phyloP scores from a whole-genome alignment of 2,888 invertebrate genomes.

The Chironomus riparius region DNA sequence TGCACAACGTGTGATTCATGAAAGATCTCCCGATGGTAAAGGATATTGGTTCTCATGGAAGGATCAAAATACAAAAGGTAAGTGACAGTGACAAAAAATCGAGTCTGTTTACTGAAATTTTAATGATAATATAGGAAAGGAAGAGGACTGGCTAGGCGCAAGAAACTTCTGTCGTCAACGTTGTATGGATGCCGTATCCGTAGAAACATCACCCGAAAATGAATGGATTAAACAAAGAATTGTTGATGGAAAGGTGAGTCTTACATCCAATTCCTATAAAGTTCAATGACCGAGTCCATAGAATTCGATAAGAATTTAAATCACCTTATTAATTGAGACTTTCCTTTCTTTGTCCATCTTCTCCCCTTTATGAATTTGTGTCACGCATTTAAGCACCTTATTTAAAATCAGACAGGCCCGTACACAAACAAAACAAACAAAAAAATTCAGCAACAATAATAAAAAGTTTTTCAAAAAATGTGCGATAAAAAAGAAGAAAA shows the following conservation, averaged over 20 bases:
- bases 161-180: constrained; percentile 79
- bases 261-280: background rate
- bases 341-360: background rate
- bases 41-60: constrained; percentile 82
- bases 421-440: background rate
- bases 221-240: constrained; percentile 77
- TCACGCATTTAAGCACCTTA: constrained; percentile 1
- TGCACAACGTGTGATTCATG: constrained; percentile 63
- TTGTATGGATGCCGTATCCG: constrained; percentile 81
- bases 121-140: constrained; percentile 37
- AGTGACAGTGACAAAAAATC: too few relatives aligned
- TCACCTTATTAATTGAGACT: background rate
- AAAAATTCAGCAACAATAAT: too few relatives aligned
- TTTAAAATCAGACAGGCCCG: constrained; percentile 12
- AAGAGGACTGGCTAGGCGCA: constrained; percentile 76
- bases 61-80: constrained; percentile 59
- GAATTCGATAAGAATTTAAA: constrained; percentile 9
- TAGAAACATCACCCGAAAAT: constrained; percentile 79
- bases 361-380: background rate
- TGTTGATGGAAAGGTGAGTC: constrained; percentile 63
- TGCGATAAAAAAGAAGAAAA: background rate
- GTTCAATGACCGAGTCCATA: background rate
- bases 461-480: too few relatives aligned
- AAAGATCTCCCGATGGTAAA: constrained; percentile 64
- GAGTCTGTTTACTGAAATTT: too few relatives aligned